Base-by-base conservation (phyloP, 2,888 invertebrate genomes). In the Sphaeridia pumilis region DNA sequence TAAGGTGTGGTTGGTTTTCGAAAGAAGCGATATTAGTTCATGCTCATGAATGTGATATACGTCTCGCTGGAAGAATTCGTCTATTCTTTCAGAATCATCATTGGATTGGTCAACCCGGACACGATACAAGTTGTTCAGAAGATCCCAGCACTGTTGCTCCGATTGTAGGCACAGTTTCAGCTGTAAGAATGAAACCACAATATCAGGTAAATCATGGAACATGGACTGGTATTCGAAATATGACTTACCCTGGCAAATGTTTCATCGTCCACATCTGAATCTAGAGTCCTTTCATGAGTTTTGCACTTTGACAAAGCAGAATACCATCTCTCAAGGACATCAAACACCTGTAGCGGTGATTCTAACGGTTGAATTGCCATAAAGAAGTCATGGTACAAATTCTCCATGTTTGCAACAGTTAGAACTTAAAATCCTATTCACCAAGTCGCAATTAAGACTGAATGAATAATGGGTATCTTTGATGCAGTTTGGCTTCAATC, bases 71-170 rank as follows among this genome's bases (percentile, higher is more conserved):
- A n/a, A n/a, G n/a, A n/a, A n/a, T n/a, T n/a, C n/a, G n/a, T n/a
- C n/a, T n/a, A n/a, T 38, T 4, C 51, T n/a, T 7, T 35, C 36
- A 21, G 38, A 41, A 34, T 52, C 49, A 1, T 52, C 55, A 34
- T 25, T 42, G 3, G 46, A 51, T 21, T 44, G 48, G 2, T 55
- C 49, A 10, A 12, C 35, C 21, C 58, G 54, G 7, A 57, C 50
- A 25, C 31, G 54, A 31, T 60, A 58, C 20, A 62, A 34, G 2
- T 24, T 12, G 26, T 36, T 25, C 20, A 64, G 48, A 12, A 64
- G 48, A 31, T 56, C 48, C 64, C 64, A 64, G 5, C 59, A 60
- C 51, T 62, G 58, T 35, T 22, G 34, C 44, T 64, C 64, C n/a
- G 45, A 53, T 2, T 41, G 44, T 3, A 64, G 42, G 2, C 57